phyloP scores from a whole-genome alignment of 2,113 vertebrate species.

The Patagioenas fasciata region DNA sequence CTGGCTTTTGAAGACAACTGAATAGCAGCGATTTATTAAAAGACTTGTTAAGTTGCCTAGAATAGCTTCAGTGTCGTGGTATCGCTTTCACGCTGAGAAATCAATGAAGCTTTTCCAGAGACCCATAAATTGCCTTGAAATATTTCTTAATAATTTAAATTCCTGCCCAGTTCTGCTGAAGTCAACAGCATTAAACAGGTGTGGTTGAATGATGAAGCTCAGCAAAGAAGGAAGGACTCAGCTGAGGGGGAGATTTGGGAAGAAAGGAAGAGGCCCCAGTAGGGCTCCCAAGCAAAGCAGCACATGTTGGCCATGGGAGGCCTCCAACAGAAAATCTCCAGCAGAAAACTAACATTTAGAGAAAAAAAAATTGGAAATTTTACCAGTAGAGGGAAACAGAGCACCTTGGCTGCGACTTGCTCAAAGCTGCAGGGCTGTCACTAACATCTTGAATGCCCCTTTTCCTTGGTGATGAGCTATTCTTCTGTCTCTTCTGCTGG shows the following conservation, averaged over 20 bases:
- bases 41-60: neutral
- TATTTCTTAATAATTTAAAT: neutral
- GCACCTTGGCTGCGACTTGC: neutral
- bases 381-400: constrained; percentile 59
- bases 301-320: fast-evolving
- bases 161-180: neutral
- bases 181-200: neutral
- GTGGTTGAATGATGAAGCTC: neutral
- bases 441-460: neutral
- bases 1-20: neutral
- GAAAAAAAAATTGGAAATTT: neutral
- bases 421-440: neutral
- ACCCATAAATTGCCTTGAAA: neutral
- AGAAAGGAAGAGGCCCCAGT: neutral
- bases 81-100: neutral
- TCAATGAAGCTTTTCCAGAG: constrained; percentile 6
- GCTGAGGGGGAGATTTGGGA: neutral
- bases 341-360: neutral
- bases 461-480: neutral
- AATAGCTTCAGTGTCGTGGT: neutral
- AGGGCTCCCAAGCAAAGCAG: neutral
- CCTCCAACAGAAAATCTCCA: neutral
- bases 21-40: constrained; percentile 31
- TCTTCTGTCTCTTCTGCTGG: neutral
- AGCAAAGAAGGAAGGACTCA: neutral